These are phyloP conservation scores for Drosophila carrolli DNA, from an alignment of 1,140 invertebrate genomes.

Conservation along the genomic window DNA sequence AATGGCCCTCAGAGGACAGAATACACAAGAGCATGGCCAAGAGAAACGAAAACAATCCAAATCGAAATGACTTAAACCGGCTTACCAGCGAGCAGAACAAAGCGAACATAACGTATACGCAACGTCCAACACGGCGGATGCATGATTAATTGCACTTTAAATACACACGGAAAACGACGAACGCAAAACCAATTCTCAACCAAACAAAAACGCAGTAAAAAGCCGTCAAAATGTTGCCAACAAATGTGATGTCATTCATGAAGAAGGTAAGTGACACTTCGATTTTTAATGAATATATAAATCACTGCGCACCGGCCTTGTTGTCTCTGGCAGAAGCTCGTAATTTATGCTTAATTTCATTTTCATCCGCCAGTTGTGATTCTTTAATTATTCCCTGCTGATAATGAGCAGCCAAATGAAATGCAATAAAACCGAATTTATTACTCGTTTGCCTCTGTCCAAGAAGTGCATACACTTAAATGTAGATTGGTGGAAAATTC, in stretches of 20 bases:
- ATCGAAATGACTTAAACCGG: slow-evolving; percentile 39
- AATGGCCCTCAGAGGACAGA: slow-evolving; percentile 57
- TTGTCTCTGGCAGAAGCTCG: slow-evolving; percentile 60
- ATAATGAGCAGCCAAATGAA: slow-evolving; percentile 59
- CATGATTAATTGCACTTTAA: slow-evolving; percentile 79
- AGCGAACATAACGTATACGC: slow-evolving; percentile 15
- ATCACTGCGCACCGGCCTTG: slow-evolving; percentile 19
- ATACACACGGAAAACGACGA: slow-evolving; percentile 33
- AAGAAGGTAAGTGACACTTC: slow-evolving; percentile 89
- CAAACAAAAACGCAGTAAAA: slow-evolving; percentile 10
- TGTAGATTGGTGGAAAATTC: background rate
- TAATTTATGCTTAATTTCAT: slow-evolving; percentile 71
- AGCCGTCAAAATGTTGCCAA: slow-evolving; percentile 88
- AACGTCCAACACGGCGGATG: slow-evolving; percentile 54
- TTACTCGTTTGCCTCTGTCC: slow-evolving; percentile 1
- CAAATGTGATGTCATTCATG: slow-evolving; percentile 92
- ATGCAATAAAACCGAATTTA: slow-evolving; percentile 28
- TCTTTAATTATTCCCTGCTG: slow-evolving; percentile 61
- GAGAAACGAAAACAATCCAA: slow-evolving; percentile 30
- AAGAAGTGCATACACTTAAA: background rate
- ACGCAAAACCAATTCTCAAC: slow-evolving; percentile 4
- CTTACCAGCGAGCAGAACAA: slow-evolving; percentile 30
- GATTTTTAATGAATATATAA: slow-evolving; percentile 54
- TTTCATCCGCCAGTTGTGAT: slow-evolving; percentile 53
- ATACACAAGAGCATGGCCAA: slow-evolving; percentile 14